A percentile compares a stretch with the other conserved stretches of the same genome.
Conservation (phyloP, 2,888 invertebrate species). For the Drosophila falleni region DNA sequence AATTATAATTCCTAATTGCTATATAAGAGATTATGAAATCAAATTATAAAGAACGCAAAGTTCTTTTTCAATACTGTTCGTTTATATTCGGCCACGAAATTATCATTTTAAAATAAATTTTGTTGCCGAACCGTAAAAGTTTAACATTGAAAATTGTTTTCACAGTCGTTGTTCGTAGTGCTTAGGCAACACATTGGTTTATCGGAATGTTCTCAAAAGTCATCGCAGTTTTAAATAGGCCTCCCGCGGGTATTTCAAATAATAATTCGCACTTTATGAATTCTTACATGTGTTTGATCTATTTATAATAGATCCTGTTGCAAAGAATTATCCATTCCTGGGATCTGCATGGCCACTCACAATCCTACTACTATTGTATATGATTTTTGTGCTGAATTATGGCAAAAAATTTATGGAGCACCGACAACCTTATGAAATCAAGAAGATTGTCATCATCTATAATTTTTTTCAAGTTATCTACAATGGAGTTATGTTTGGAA, state of each 20-base stretch:
- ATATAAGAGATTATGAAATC: too few species aligned
- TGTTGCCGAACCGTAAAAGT: not conserved
- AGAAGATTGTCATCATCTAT: constrained; percentile 7
- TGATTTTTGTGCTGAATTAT: constrained; percentile 8
- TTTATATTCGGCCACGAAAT: not conserved
- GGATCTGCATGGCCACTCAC: constrained; percentile 13
- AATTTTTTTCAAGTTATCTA: constrained; percentile 19
- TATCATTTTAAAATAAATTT: not conserved
- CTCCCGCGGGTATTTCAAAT: constrained; percentile 2
- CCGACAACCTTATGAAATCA: constrained; percentile 15
- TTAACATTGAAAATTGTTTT: not conserved
- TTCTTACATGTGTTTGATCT: not conserved
- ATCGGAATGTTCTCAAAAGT: constrained; percentile 9
- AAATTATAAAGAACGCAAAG: not conserved
- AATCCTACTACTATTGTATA: not conserved
- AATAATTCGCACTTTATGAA: not conserved
- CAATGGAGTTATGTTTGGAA: not conserved
- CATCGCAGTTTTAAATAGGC: not conserved
- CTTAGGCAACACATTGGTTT: not conserved
- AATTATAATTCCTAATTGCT: too few species aligned
- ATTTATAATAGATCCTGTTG: constrained; percentile 11
- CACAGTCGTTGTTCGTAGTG: not conserved
- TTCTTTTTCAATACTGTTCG: not conserved
- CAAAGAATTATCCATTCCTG: not conserved
- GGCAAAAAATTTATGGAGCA: constrained; percentile 19